Percentiles rank a stretch among this genome's conserved stretches.
Evolutionary conservation across 2,797 vertebrate genomes (phyloP).

Genomic region (Zonotrichia albicollis): DNA sequence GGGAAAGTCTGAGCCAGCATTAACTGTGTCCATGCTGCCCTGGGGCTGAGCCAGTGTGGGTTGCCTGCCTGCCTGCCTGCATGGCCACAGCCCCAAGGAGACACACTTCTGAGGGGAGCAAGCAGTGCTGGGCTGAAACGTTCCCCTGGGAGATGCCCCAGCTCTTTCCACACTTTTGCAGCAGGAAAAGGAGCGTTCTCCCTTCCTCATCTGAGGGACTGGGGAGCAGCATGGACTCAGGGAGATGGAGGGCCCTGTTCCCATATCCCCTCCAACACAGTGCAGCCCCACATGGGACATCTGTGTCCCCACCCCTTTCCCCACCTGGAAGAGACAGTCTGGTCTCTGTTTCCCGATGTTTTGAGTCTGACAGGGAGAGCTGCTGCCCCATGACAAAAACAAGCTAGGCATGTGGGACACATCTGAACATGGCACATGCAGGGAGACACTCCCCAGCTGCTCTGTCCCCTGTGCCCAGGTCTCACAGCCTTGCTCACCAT

Average conservation of each 20-base stretch:
- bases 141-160: neutral
- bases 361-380: neutral
- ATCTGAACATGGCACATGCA: accelerated
- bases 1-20: neutral
- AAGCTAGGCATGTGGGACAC: neutral
- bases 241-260: neutral
- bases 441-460: neutral
- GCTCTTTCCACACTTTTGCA: neutral
- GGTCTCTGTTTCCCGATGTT: neutral
- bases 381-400: neutral
- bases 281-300: neutral
- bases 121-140: accelerated
- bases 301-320: neutral
- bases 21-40: neutral
- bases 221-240: neutral
- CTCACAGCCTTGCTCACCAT: neutral
- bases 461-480: accelerated
- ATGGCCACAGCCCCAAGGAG: accelerated
- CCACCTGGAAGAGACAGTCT: neutral
- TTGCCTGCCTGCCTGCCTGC: accelerated
- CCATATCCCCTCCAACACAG: neutral
- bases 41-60: neutral
- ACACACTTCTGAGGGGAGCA: neutral
- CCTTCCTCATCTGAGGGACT: neutral
- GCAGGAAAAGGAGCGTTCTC: neutral